These are phyloP conservation scores for Chloroceryle amazona DNA, from an alignment of 2,797 vertebrate species.

Conservation along the genomic window DNA sequence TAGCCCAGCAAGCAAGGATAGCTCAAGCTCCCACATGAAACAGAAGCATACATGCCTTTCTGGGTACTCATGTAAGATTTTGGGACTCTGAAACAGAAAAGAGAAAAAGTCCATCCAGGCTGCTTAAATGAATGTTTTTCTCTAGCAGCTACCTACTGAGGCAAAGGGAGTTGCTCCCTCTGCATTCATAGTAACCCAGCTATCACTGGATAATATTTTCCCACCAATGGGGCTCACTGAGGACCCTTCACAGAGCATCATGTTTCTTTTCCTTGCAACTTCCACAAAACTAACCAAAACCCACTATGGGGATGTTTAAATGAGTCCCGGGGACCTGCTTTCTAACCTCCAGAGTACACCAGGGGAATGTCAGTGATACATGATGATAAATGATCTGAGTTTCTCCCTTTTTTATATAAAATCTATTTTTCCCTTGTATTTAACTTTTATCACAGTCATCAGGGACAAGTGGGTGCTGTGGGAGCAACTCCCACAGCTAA, in stretches of 20 bases:
- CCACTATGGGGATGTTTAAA: not conserved
- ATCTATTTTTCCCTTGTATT: not conserved
- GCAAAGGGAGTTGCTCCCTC: not conserved
- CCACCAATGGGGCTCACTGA: not conserved
- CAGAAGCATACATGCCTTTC: not conserved
- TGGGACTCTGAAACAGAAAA: not conserved
- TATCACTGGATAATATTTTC: not conserved
- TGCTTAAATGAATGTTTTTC: not conserved
- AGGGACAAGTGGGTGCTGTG: not conserved
- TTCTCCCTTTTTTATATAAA: not conserved
- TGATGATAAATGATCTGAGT: slow-evolving; percentile 8
- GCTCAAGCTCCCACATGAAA: not conserved
- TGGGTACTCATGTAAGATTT: not conserved
- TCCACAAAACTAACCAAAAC: not conserved
- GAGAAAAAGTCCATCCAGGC: not conserved
- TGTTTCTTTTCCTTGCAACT: not conserved
- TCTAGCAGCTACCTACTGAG: not conserved
- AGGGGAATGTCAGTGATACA: not conserved
- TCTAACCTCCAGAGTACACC: not conserved
- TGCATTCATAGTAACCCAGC: not conserved
- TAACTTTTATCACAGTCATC: not conserved
- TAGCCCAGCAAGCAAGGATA: not conserved
- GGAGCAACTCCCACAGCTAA: not conserved
- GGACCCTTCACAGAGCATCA: not conserved
- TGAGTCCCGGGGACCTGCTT: not conserved